Percentiles rank a stretch among this genome's conserved stretches.
These are phyloP conservation scores for Monopis laevigella DNA, from an alignment of 2,888 invertebrate genomes.

Conservation along the genomic window DNA sequence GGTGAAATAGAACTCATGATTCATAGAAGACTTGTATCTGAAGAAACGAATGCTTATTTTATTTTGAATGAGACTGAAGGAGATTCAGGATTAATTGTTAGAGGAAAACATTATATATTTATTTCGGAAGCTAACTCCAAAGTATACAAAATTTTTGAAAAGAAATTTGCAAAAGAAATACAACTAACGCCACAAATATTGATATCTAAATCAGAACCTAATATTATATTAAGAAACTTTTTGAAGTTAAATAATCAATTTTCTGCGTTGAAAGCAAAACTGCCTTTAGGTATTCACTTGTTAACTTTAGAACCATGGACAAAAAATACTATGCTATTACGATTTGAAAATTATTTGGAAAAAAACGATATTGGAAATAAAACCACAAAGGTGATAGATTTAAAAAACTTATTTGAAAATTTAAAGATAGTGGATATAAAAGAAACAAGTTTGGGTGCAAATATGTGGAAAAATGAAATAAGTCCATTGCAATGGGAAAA, in stretches of 20 bases:
- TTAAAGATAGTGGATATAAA: constrained; percentile 58
- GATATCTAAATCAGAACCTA: constrained; percentile 15
- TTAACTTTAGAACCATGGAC: constrained; percentile 82
- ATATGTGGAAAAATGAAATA: constrained; percentile 68
- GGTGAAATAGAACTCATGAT: constrained; percentile 84
- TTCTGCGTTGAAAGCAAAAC: constrained; percentile 52
- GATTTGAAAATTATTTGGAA: constrained; percentile 83
- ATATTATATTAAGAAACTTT: constrained; percentile 39
- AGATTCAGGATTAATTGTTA: constrained; percentile 24
- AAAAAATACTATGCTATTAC: constrained; percentile 68
- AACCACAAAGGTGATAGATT: constrained; percentile 60
- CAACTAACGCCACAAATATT: constrained; percentile 30
- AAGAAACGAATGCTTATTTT: constrained; percentile 68
- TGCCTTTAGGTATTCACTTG: constrained; percentile 78
- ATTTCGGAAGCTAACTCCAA: constrained; percentile 32
- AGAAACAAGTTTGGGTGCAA: constrained; percentile 75
- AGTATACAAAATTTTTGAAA: constrained; percentile 39
- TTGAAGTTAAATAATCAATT: constrained; percentile 29
- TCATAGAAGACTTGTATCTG: constrained; percentile 81
- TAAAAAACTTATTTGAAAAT: constrained; percentile 66
- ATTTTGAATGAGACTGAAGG: constrained; percentile 32
- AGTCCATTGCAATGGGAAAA: constrained; percentile 59
- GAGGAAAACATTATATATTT: constrained; percentile 41
- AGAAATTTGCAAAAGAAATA: constrained; percentile 43
- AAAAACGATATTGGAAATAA: constrained; percentile 53